Evolutionary conservation across 2,113 vertebrate species (phyloP), one percentile per base, ranked within the genome.

Genomic region (Trogon surrucura): DNA sequence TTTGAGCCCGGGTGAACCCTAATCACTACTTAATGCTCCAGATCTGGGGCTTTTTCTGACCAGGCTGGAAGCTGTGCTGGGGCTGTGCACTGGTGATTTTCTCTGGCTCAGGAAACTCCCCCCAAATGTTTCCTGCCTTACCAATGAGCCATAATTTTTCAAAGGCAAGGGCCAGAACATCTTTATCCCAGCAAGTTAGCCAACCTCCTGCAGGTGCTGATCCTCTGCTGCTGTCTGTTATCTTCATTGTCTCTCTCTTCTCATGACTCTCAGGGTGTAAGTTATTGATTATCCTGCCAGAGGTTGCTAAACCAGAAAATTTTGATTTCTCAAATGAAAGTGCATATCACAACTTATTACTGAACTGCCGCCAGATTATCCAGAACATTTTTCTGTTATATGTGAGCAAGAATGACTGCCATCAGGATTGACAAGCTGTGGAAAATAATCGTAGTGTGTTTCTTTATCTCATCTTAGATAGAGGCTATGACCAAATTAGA

Each of bases 231-330:
- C 25, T 27, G 16, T 62, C 69, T 66, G 73, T 78, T 74, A 81
- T 56, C 84, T 84, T 87, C 81, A 67, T 79, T 79, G 48, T 29
- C 89, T 75, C 65, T 57, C n/a, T 82, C 54, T 79, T 80, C 67
- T 45, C 56, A 32, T 73, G 50, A 16, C 23, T 89, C 79, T 65
- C 54, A 36, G 47, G 25, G 30, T 80, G 36, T 53, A 62, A 80
- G 47, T 86, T 93, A 80, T 74, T 67, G 92, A 96, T 94, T 88
- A 14, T 54, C 77, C 75, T 93, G 72, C 54, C 44, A 86, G 60
- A 19, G 22, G 1, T 41, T 90, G 80, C 54, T 85, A 93, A 90
- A 80, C 19, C 50, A 85, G 80, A 94, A 91, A 54, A 88, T 66
- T 16, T 10, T 91, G 71, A 51, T 88, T 38, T 65, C 61, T 85